Conservation (phyloP, 2,113 vertebrate species). For the Hiodon tergisus region DNA sequence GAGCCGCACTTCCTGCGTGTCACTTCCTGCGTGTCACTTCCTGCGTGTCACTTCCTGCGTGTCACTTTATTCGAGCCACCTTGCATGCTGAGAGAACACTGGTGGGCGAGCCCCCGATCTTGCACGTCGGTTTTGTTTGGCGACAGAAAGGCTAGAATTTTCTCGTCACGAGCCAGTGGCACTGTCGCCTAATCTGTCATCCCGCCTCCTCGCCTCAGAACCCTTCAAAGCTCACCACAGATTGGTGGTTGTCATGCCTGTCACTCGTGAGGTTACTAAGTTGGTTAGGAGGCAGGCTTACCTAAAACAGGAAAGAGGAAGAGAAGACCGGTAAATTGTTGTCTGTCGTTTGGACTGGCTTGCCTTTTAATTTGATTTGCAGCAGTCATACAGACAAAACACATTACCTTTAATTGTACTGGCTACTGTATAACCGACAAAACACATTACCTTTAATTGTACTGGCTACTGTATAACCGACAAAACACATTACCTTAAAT, state of each 20-base stretch:
- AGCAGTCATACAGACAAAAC: neutral
- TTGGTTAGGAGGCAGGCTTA: neutral
- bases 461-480: neutral
- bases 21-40: constrained; percentile 28
- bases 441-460: neutral
- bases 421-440: neutral
- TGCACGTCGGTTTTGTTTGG: no score
- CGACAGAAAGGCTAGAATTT: no score
- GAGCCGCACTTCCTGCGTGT: constrained; percentile 22
- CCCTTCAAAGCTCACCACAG: neutral
- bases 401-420: neutral
- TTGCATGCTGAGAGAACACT: neutral
- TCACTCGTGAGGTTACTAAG: neutral
- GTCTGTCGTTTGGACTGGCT: neutral
- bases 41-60: constrained; percentile 23
- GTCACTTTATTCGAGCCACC: neutral
- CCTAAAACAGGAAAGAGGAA: neutral
- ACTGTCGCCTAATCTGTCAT: no score
- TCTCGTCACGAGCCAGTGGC: no score
- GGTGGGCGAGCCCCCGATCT: neutral
- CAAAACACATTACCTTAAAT: neutral
- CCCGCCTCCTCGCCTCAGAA: no score
- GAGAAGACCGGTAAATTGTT: neutral
- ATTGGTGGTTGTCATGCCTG: neutral
- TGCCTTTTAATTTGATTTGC: neutral